These are phyloP conservation scores for Hippolais icterina DNA, from an alignment of 2,113 vertebrate genomes.

Conservation along the genomic window DNA sequence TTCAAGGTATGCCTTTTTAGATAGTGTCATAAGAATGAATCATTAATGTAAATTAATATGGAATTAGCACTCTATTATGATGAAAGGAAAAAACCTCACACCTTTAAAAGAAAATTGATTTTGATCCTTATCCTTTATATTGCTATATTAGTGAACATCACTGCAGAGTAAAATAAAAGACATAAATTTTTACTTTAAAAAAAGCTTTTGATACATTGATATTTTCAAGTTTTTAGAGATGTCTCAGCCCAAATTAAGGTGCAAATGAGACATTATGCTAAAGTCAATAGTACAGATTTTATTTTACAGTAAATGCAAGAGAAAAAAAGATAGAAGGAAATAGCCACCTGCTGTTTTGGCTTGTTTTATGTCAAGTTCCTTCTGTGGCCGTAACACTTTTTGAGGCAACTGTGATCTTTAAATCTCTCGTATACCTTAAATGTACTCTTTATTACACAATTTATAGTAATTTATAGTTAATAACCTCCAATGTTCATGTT, in stretches of 20 bases:
- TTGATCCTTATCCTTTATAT: not conserved
- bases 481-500: not conserved
- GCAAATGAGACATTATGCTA: rapidly evolving
- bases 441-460: not conserved
- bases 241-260: not conserved
- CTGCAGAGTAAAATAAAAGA: not conserved
- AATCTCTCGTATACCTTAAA: not conserved
- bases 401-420: not conserved
- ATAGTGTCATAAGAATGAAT: not conserved
- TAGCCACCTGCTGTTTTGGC: not conserved
- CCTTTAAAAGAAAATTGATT: not conserved
- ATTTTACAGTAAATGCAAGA: not conserved
- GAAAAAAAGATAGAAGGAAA: not conserved
- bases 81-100: not conserved
- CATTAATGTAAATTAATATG: not conserved
- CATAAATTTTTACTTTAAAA: not conserved
- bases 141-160: not conserved
- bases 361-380: not conserved
- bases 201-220: not conserved
- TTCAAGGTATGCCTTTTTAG: not conserved
- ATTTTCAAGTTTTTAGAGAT: not conserved
- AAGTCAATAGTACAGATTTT: not conserved
- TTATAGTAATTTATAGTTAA: not conserved
- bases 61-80: not conserved
- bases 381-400: not conserved